A percentile compares a stretch with the other conserved stretches of the same genome.
Evolutionary conservation across 2,797 vertebrate genomes (phyloP).

Genomic region (Acipenser oxyrinchus): DNA sequence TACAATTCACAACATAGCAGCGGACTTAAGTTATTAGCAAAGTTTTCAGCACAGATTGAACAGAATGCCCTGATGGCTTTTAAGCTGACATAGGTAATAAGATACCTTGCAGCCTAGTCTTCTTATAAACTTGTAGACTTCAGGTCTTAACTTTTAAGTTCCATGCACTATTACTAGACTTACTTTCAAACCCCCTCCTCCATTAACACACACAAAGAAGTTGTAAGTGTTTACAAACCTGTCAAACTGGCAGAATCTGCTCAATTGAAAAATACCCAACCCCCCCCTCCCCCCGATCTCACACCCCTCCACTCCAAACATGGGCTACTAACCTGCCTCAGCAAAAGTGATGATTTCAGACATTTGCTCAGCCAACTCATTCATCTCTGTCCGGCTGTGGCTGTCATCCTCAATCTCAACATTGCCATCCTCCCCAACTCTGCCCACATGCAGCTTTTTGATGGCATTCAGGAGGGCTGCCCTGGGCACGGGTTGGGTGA

Average conservation of each 20-base stretch:
- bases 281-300: neutral
- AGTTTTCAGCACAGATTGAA: neutral
- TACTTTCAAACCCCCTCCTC: conserved; percentile 4
- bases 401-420: conserved; percentile 83
- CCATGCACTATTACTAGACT: conserved; percentile 4
- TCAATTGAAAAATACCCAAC: neutral
- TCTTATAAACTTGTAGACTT: neutral
- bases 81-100: neutral
- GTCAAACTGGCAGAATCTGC: neutral
- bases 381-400: conserved; percentile 59
- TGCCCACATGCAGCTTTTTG: conserved; percentile 82
- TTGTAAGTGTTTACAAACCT: conserved; percentile 11
- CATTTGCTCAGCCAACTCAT: conserved; percentile 70
- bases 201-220: neutral
- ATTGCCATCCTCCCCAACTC: conserved; percentile 76
- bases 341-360: conserved; percentile 83
- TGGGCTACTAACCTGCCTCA: conserved; percentile 75
- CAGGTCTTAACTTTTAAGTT: neutral
- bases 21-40: neutral
- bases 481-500: conserved; percentile 83
- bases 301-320: neutral
- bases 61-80: neutral
- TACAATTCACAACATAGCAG: neutral
- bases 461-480: conserved; percentile 86
- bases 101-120: neutral